A percentile compares a stretch with the other conserved stretches of the same genome.
phyloP scores from a whole-genome alignment of 1,140 invertebrate species.

The Bombyx mori region DNA sequence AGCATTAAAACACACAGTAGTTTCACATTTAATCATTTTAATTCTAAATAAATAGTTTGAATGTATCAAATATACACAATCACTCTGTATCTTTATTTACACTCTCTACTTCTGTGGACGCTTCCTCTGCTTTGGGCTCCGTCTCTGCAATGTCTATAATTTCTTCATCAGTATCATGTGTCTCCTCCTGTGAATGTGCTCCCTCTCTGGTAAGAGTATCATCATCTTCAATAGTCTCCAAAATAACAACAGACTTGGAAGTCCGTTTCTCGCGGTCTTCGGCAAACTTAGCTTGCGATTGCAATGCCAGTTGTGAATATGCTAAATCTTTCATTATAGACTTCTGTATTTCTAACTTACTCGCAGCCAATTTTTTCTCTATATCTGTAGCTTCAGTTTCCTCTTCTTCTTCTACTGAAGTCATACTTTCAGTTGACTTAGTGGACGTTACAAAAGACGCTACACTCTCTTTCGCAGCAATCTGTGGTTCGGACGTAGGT shows the following conservation, averaged over 20 bases:
- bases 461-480: constrained; percentile 35
- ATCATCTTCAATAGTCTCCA: constrained; percentile 16
- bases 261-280: constrained; percentile 15
- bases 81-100: not conserved
- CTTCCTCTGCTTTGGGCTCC: constrained; percentile 14
- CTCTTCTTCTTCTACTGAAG: constrained; percentile 33
- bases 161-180: constrained; percentile 10
- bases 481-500: constrained; percentile 18
- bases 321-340: constrained; percentile 52
- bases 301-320: constrained; percentile 34
- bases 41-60: too few species aligned
- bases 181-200: constrained; percentile 8
- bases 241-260: constrained; percentile 21
- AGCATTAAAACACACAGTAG: too few species aligned
- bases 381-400: constrained; percentile 28
- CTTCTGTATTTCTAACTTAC: constrained; percentile 57
- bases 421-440: constrained; percentile 40
- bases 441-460: constrained; percentile 47
- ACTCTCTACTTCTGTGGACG: not conserved
- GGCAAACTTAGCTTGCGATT: constrained; percentile 29
- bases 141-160: constrained; percentile 6
- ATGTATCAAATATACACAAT: too few species aligned
- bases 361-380: constrained; percentile 39
- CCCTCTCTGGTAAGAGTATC: constrained; percentile 11
- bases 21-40: too few species aligned